phyloP scores from a whole-genome alignment of 2,888 invertebrate species.

The Tridacna gigas region DNA sequence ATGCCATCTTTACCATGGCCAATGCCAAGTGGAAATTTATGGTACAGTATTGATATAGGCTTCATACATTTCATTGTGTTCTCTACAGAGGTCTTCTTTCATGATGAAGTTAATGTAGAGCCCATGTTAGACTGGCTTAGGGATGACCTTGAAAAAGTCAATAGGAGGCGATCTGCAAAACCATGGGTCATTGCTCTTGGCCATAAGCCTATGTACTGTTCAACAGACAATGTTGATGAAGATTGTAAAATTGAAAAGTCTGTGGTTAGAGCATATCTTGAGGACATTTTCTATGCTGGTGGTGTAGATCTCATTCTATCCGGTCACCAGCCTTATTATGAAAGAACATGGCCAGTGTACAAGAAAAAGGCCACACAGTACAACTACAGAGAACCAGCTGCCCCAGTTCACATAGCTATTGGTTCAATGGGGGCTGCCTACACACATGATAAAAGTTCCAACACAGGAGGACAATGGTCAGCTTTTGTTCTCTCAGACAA shows the following conservation, averaged over 20 bases:
- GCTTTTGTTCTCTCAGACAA: slow-evolving; percentile 69
- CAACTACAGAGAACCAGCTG: slow-evolving; percentile 75
- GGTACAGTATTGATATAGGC: slow-evolving; percentile 83
- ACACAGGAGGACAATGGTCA: slow-evolving; percentile 72
- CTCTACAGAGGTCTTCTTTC: slow-evolving; percentile 76
- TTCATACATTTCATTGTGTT: slow-evolving; percentile 79
- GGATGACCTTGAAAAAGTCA: slow-evolving; percentile 76
- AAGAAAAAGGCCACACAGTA: slow-evolving; percentile 71
- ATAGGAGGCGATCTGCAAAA: slow-evolving; percentile 65
- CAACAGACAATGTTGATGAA: slow-evolving; percentile 77
- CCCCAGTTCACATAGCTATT: slow-evolving; percentile 77
- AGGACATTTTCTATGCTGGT: slow-evolving; percentile 77
- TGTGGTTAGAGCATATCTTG: slow-evolving; percentile 70
- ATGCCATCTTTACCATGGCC: slow-evolving; percentile 80
- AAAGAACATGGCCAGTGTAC: slow-evolving; percentile 80
- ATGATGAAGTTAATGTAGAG: slow-evolving; percentile 87
- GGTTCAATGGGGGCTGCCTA: slow-evolving; percentile 77
- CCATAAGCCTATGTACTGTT: slow-evolving; percentile 84
- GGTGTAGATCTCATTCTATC: slow-evolving; percentile 80
- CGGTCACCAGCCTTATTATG: slow-evolving; percentile 80
- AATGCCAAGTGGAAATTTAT: slow-evolving; percentile 79
- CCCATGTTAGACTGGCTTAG: slow-evolving; percentile 75
- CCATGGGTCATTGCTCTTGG: slow-evolving; percentile 84
- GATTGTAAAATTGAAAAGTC: slow-evolving; percentile 71
- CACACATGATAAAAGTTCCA: slow-evolving; percentile 65